These are phyloP conservation scores for Lamellibrachia luymesi DNA, from an alignment of 1,140 invertebrate species.

Conservation along the genomic window DNA sequence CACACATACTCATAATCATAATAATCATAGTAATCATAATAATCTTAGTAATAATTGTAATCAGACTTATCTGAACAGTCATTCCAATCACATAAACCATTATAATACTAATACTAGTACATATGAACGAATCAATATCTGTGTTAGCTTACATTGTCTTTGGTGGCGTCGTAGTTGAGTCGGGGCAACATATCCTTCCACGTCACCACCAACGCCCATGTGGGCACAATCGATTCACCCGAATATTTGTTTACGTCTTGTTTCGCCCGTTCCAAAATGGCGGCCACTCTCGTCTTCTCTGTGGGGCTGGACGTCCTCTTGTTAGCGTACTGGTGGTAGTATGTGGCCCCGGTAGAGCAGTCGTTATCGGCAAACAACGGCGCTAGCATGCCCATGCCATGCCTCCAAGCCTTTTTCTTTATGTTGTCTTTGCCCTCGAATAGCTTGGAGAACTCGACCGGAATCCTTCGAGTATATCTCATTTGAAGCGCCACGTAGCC, in stretches of 20 bases:
- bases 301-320: not conserved
- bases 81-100: too few relatives aligned
- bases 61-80: too few relatives aligned
- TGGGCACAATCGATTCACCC: not conserved
- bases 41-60: too few relatives aligned
- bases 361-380: not conserved
- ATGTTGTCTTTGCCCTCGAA: not conserved
- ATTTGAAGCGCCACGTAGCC: conserved; percentile 19
- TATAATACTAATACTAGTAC: too few relatives aligned
- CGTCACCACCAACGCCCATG: not conserved
- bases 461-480: not conserved
- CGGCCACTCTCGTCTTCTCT: not conserved
- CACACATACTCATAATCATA: too few relatives aligned
- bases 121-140: not conserved
- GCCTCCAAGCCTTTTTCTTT: not conserved
- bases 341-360: not conserved
- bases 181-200: not conserved
- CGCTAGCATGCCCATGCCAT: not conserved
- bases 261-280: not conserved
- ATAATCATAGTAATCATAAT: too few relatives aligned
- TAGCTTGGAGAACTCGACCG: not conserved
- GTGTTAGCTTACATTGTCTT: not conserved
- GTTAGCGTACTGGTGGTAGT: not conserved
- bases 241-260: not conserved
- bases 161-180: not conserved